Evolutionary conservation across 2,113 vertebrate genomes (phyloP).

Genomic region (Chitala chitala): DNA sequence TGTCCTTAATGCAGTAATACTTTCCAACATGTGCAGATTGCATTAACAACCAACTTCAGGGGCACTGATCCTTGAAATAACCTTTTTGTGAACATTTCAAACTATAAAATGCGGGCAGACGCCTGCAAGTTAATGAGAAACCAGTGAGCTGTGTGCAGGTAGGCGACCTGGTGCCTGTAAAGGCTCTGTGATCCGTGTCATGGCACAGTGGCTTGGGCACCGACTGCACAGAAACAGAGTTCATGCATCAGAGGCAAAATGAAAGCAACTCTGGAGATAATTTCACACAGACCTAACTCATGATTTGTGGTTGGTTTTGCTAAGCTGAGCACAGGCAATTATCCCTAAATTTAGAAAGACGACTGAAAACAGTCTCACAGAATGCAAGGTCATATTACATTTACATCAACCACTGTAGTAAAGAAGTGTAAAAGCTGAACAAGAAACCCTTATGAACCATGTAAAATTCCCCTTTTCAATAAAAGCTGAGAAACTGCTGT

Average conservation of each 20-base stretch:
- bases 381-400: neutral
- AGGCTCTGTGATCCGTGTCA: neutral
- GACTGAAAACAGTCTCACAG: constrained; percentile 9
- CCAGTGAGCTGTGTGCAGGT: neutral
- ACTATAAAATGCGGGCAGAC: neutral
- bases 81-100: neutral
- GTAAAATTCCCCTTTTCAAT: no score
- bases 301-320: constrained; percentile 36
- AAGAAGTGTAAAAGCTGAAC: no score
- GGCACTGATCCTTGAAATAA: constrained; percentile 1
- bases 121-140: neutral
- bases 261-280: constrained; percentile 4
- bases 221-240: neutral
- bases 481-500: no score
- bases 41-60: neutral
- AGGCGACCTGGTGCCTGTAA: no score
- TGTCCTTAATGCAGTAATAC: no score
- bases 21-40: no score
- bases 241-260: neutral
- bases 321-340: constrained; percentile 21
- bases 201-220: neutral
- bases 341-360: constrained; percentile 33
- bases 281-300: neutral
- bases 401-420: neutral
- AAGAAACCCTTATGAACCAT: no score